Evolutionary conservation across 2,113 vertebrate species (phyloP).

Genomic region (Dissostichus mawsoni): DNA sequence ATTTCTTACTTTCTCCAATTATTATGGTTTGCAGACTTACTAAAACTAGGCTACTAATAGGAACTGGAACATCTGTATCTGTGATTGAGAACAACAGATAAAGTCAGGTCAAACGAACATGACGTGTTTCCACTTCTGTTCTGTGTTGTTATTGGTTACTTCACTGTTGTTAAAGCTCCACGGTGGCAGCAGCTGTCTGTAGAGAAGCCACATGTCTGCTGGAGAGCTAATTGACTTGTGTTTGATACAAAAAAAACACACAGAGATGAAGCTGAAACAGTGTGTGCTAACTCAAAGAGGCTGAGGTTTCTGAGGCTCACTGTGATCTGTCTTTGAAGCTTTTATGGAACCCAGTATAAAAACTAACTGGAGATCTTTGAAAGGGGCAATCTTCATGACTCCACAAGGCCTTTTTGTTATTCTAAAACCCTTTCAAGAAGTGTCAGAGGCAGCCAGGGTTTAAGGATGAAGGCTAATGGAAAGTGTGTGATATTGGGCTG

Average conservation of each 20-base stretch:
- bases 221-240: slow-evolving; percentile 12
- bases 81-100: too few relatives aligned
- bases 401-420: background rate
- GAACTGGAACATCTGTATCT: too few relatives aligned
- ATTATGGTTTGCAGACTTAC: too few relatives aligned
- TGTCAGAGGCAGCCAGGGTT: background rate
- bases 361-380: background rate
- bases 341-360: background rate
- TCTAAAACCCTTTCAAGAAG: background rate
- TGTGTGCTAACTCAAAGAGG: background rate
- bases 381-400: background rate
- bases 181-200: background rate
- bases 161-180: background rate
- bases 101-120: too few relatives aligned
- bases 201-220: slow-evolving; percentile 8
- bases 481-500: too few relatives aligned
- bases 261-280: background rate
- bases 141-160: background rate
- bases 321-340: background rate
- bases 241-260: background rate
- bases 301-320: background rate
- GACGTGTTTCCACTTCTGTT: background rate
- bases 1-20: too few relatives aligned
- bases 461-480: too few relatives aligned
- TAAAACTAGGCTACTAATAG: too few relatives aligned